Evolutionary conservation across 2,888 invertebrate species (phyloP), one percentile per base, ranked within the genome.

Genomic region (Habrosyne pyritoides): DNA sequence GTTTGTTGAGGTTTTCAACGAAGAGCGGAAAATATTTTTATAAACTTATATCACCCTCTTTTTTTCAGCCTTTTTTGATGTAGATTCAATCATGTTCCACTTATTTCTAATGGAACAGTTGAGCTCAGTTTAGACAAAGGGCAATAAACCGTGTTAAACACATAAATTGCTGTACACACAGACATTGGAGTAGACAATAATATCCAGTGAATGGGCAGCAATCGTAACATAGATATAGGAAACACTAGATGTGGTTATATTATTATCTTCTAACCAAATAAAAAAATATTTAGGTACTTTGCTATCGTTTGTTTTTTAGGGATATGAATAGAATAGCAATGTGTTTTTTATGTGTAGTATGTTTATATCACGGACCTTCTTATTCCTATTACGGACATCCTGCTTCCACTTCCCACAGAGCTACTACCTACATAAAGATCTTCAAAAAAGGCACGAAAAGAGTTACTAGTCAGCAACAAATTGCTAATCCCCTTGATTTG

Each of bases 31-130:
- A 18, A 42, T 7, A 33, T 33, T 33, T 3, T 33, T 10, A 33
- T 42, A 42, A 42, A 42, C 7, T n/a, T n/a, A 12, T 8, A 28
- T 12, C 5, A 33, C n/a, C 33, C n/a, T 6, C 5, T 1, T 33
- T 33, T 6, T 6, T 33, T 5, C 4, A 33, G n/a, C n/a, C 0
- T 30, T 30, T 30, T 33, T n/a, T 33, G n/a, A n/a, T 1, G 33
- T 33, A 33, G n/a, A n/a, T 33, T 33, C 26, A 46, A 52, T 52
- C 52, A 52, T 42, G 21, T 42, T 36, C 52, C 52, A 55, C 55
- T 61, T 59, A 55, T 61, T 47, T 58, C 55, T 47, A 52, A 61
- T 63, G 55, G 58, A 54, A 56, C 58, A 56, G 47, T 49, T 55
- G 36, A 21, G 48, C 46, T 54, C 22, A n/a, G 48, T 30, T 46